These are phyloP conservation scores for Cosmia pyralina DNA, from an alignment of 2,888 invertebrate genomes.

Conservation along the genomic window DNA sequence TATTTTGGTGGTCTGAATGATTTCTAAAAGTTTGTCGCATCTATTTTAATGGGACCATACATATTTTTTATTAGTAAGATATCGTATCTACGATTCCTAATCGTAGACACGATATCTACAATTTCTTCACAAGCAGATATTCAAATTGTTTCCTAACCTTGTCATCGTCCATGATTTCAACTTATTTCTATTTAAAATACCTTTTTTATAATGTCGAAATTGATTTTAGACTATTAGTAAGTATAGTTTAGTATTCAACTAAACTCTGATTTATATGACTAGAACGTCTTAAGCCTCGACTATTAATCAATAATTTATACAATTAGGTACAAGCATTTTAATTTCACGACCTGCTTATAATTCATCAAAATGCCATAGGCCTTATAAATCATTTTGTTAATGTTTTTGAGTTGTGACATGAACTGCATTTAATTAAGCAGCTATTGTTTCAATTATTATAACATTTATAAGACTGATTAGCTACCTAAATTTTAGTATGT, in stretches of 20 bases:
- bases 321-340: constrained; percentile 19
- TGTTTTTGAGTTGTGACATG: constrained; percentile 25
- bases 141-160: neutral
- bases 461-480: neutral
- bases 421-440: constrained; percentile 20
- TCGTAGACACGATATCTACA: neutral
- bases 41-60: too few relatives aligned
- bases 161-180: neutral
- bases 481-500: too few relatives aligned
- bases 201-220: constrained; percentile 2
- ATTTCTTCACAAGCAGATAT: neutral
- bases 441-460: constrained; percentile 16
- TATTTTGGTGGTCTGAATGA: too few relatives aligned
- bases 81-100: too few relatives aligned
- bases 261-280: constrained; percentile 17
- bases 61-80: too few relatives aligned
- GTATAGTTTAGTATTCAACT: constrained; percentile 6
- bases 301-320: constrained; percentile 31
- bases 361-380: constrained; percentile 26
- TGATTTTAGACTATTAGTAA: neutral
- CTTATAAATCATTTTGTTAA: constrained; percentile 35
- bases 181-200: constrained; percentile 2
- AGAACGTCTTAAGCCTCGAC: constrained; percentile 11
- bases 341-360: constrained; percentile 36
- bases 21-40: too few relatives aligned